Base-by-base conservation (phyloP, 2,888 invertebrate genomes). In the Vesta saturnalis region DNA sequence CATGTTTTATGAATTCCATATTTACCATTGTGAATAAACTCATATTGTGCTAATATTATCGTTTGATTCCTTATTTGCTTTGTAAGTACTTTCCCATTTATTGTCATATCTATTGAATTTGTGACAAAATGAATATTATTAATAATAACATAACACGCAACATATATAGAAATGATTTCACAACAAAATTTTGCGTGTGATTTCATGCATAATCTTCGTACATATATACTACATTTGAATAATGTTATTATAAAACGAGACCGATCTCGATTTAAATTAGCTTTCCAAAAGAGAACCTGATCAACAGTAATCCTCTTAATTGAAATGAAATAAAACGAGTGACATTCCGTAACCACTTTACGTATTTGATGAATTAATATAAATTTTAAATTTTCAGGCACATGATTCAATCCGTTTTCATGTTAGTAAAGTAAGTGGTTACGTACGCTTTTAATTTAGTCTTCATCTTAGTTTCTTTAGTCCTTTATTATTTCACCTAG, bases 141-240 rank as follows among this genome's bases (percentile, higher is more conserved):
- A n/a, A n/a, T n/a, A n/a, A n/a, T n/a, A n/a, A n/a, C n/a, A n/a
- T n/a, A n/a, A n/a, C n/a, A n/a, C n/a, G n/a, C n/a, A n/a, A n/a
- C n/a, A n/a, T n/a, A n/a, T n/a, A 8, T 23, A 23, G 23, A 23
- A 23, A 23, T n/a, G n/a, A 39, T 1, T n/a, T 6, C 8, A 39
- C n/a, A n/a, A 39, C 8, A 39, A 39, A n/a, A 39, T 12, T 6
- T 2, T n/a, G n/a, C n/a, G 8, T 39, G n/a, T 39, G 8, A 10
- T n/a, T 39, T 39, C 39, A 39, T 39, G n/a, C 39, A 39, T 39
- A 39, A 39, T 39, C 39, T 39, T 39, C n/a, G 3, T n/a, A 8
- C n/a, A 39, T n/a, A 39, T n/a, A 39, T 39, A n/a, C n/a, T n/a
- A n/a, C 39, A 39, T 39, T 39, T 39, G 39, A 39, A 39, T 39